Evolutionary conservation across 1,140 invertebrate species (phyloP), one percentile per base, ranked within the genome.

Genomic region (Euwallacea fornicatus): DNA sequence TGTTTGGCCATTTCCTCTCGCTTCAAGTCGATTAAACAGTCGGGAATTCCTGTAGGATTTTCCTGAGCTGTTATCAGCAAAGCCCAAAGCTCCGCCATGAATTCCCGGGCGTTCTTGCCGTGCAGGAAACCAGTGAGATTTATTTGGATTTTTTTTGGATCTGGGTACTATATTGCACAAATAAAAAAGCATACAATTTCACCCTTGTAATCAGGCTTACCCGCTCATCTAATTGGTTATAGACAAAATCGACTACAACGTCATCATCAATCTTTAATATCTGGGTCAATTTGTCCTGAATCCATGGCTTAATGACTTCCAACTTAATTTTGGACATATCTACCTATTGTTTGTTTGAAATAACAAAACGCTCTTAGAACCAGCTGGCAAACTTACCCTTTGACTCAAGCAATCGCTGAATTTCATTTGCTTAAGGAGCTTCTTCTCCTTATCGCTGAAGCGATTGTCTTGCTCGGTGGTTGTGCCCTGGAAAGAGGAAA

Each of bases 361-460:
- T 33, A 33, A 33, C 21, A 33, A 33, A 33, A 33, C 21, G 21
- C 4, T 33, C 21, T 33, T 33, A 47, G n/a, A 47, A 47, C n/a
- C 46, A 47, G 6, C n/a, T 47, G 46, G n/a, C 46, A 10, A n/a
- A 10, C 46, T 79, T 84, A 96, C 96, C 88, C 92, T 95, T 81
- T 92, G 91, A 68, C 91, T 90, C 55, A 98, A 84, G 74, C 90
- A 91, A 81, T 98, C 95, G 44, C 93, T 93, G 84, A 99, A 99
- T 82, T 95, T 97, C 95, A 99, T 97, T 82, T 96, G 93, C 82
- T 98, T 99, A 81, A 99, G 88, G 47, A 99, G 85, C 79, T 99
- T 99, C 83, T 99, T 99, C 83, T 99, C 96, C 83, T 99, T 99
- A 83, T 99, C 97, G 79, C 95, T 95, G 85, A 99, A 99, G 74